A percentile compares a stretch with the other conserved stretches of the same genome.
Evolutionary conservation across 2,113 vertebrate species (phyloP).

Genomic region (Pedionomus torquatus): DNA sequence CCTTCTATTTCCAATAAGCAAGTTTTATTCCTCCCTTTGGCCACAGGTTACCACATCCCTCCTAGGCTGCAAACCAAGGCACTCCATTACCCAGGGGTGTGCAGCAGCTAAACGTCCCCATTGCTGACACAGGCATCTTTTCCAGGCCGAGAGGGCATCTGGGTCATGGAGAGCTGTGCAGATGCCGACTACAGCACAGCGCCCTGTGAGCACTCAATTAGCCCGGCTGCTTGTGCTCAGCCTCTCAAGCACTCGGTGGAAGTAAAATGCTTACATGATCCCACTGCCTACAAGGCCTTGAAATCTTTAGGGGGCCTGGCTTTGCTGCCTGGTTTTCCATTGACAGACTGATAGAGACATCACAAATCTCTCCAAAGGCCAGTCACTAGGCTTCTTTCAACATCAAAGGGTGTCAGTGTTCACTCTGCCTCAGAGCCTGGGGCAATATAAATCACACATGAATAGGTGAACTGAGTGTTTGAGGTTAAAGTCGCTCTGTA

Average conservation of each 20-base stretch:
- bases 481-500: slow-evolving; percentile 50
- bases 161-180: not conserved
- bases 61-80: not conserved
- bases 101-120: not conserved
- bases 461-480: slow-evolving; percentile 43
- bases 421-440: slow-evolving; percentile 38
- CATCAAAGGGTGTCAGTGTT: slow-evolving; percentile 61
- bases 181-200: not conserved
- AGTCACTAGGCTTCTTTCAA: slow-evolving; percentile 52
- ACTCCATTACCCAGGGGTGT: not conserved
- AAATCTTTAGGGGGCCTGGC: slow-evolving; percentile 32
- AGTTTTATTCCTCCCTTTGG: not conserved
- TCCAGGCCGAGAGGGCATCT: not conserved
- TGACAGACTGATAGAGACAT: slow-evolving; percentile 65
- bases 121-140: not conserved
- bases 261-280: slow-evolving; percentile 13
- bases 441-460: slow-evolving; percentile 39
- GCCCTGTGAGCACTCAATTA: not conserved
- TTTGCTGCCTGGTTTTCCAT: slow-evolving; percentile 51
- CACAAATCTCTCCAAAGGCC: slow-evolving; percentile 67
- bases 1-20: not conserved
- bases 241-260: not conserved
- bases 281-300: not conserved
- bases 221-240: fast-evolving
- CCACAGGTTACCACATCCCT: not conserved